Evolutionary conservation across 2,113 vertebrate species (phyloP).

Genomic region (Meleagris gallopavo): DNA sequence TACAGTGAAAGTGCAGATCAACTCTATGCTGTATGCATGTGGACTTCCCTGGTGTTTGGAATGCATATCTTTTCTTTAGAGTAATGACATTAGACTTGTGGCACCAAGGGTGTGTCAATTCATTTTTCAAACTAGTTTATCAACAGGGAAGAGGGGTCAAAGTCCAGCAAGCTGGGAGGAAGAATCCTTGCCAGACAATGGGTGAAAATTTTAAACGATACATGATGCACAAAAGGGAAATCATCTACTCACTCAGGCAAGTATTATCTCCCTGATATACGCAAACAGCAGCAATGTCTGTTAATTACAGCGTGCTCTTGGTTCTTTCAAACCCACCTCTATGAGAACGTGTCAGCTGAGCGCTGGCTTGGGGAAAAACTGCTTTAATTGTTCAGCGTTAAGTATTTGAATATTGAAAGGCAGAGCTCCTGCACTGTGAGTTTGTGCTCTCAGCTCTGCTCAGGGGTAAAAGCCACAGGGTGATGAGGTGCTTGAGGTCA

Average conservation of each 20-base stretch:
- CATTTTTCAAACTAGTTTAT: not conserved
- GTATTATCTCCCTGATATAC: not conserved
- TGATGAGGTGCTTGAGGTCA: no score
- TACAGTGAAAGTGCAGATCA: not conserved
- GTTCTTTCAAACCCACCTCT: no score
- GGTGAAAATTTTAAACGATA: not conserved
- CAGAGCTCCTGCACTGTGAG: no score
- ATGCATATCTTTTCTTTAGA: not conserved
- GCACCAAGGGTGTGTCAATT: not conserved
- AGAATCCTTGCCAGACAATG: not conserved
- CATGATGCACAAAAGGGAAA: not conserved
- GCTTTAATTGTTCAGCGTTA: no score
- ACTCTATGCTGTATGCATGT: accelerated
- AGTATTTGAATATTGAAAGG: no score
- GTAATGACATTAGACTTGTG: not conserved
- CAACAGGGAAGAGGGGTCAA: not conserved
- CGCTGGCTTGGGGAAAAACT: no score
- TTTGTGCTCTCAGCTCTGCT: no score
- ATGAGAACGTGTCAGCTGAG: no score
- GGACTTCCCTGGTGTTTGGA: not conserved
- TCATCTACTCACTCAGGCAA: not conserved
- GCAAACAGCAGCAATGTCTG: not conserved
- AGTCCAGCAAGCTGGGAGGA: not conserved
- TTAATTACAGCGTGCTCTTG: no score
- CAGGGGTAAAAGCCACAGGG: no score